Conservation (phyloP, 2,888 invertebrate species). For the Steinernema scapterisci region DNA sequence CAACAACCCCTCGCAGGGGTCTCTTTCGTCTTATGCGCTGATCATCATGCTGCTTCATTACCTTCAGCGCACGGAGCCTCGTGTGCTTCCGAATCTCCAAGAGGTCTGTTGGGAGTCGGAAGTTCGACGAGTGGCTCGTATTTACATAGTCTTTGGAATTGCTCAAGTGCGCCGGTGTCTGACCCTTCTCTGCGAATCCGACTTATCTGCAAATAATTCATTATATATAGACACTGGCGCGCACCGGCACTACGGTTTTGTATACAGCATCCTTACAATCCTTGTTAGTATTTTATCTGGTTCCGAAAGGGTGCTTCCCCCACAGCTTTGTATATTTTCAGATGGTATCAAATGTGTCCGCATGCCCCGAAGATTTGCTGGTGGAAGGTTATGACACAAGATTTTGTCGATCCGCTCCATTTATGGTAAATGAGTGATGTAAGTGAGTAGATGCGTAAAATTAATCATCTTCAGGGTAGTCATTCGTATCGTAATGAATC, state of each 20-base stretch:
- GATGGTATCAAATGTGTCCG: neutral
- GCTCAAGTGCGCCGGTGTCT: too few species aligned
- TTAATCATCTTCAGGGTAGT: neutral
- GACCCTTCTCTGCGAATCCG: too few species aligned
- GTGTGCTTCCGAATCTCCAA: constrained; percentile 74
- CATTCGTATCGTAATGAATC: neutral
- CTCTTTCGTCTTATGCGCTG: constrained; percentile 74
- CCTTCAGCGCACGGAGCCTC: constrained; percentile 72
- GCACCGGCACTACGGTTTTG: too few species aligned
- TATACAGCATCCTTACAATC: too few species aligned
- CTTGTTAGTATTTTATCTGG: too few species aligned
- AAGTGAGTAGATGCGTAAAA: neutral
- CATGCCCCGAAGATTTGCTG: neutral
- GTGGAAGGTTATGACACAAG: constrained; percentile 2
- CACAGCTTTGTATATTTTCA: too few species aligned
- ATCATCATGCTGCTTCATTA: constrained; percentile 73
- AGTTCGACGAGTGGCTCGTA: too few species aligned
- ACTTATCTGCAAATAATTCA: too few species aligned
- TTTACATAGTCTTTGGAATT: too few species aligned
- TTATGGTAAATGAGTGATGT: neutral
- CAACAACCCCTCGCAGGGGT: constrained; percentile 73
- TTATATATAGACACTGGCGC: too few species aligned
- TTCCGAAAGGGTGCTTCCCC: too few species aligned
- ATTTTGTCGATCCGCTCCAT: neutral
- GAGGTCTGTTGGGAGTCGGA: constrained; percentile 68